Evolutionary conservation across 2,888 invertebrate species (phyloP).

Genomic region (Caenorhabditis sp.): DNA sequence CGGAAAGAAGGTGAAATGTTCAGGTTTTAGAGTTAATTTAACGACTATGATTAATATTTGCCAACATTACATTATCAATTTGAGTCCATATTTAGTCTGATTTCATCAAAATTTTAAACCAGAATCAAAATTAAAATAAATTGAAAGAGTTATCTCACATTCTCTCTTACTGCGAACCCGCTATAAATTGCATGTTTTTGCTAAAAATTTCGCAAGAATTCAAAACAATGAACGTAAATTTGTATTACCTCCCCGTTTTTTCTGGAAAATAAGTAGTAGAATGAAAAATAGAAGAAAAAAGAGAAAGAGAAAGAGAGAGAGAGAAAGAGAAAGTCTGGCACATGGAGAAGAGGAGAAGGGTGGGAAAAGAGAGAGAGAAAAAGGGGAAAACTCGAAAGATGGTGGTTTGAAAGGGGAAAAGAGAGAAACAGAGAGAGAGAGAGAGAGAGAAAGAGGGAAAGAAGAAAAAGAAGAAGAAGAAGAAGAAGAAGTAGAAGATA

Average conservation of each 20-base stretch:
- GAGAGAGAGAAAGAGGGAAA: constrained; percentile 1
- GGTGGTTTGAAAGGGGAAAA: constrained; percentile 15
- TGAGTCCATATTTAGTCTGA: too few relatives aligned
- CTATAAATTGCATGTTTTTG: too few relatives aligned
- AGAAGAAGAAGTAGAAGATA: constrained; percentile 9
- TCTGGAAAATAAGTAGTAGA: constrained; percentile 31
- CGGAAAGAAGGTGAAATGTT: too few relatives aligned
- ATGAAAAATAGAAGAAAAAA: constrained; percentile 28
- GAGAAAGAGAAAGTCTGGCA: constrained; percentile 5
- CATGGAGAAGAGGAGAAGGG: constrained; percentile 11
- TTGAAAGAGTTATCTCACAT: too few relatives aligned
- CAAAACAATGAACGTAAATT: neutral
- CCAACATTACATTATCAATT: too few relatives aligned
- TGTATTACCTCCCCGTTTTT: constrained; percentile 13
- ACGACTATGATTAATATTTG: too few relatives aligned
- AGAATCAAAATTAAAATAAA: too few relatives aligned
- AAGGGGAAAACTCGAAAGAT: constrained; percentile 9
- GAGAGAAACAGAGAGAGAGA: constrained; percentile 20
- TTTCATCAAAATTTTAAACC: too few relatives aligned
- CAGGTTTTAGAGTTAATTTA: too few relatives aligned
- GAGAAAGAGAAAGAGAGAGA: constrained; percentile 19
- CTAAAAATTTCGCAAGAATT: neutral
- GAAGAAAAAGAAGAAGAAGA: constrained; percentile 16
- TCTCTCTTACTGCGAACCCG: neutral
- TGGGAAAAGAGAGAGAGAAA: constrained; percentile 32